phyloP scores from a whole-genome alignment of 1,140 invertebrate species.

The Drosophila serrata region DNA sequence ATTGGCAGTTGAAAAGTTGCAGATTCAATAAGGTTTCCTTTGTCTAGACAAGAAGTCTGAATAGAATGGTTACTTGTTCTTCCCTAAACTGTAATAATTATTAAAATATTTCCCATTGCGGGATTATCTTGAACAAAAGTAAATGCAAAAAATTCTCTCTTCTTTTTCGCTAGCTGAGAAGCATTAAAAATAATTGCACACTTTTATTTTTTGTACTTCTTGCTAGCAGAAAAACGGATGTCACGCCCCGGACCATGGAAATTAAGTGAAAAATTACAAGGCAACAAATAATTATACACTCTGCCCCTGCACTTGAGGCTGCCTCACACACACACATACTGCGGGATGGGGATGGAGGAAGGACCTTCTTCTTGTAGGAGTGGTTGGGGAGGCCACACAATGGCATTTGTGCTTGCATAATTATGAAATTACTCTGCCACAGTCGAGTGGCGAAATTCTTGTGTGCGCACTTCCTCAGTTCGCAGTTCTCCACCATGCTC shows the following conservation, averaged over 20 bases:
- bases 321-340: conserved; percentile 27
- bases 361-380: conserved; percentile 10
- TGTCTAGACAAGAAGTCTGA: background rate
- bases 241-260: conserved; percentile 69
- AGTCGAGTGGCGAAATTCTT: conserved; percentile 64
- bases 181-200: conserved; percentile 69
- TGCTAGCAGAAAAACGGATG: conserved; percentile 52
- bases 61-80: background rate
- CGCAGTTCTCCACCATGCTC: conserved; percentile 40
- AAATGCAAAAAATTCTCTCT: conserved; percentile 21
- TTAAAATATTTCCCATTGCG: background rate
- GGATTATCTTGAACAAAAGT: conserved; percentile 9
- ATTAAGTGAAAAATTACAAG: conserved; percentile 79
- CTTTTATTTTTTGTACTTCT: conserved; percentile 18
- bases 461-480: conserved; percentile 68
- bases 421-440: conserved; percentile 81
- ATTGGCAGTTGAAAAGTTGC: background rate
- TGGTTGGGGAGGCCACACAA: conserved; percentile 64
- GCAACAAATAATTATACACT: conserved; percentile 78
- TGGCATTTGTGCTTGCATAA: conserved; percentile 77
- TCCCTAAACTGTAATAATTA: background rate
- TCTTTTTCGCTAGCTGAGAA: conserved; percentile 15
- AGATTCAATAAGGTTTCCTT: background rate
- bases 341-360: conserved; percentile 11
- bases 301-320: conserved; percentile 68